Evolutionary conservation across 2,113 vertebrate species (phyloP).

Genomic region (Prunella fulvescens): DNA sequence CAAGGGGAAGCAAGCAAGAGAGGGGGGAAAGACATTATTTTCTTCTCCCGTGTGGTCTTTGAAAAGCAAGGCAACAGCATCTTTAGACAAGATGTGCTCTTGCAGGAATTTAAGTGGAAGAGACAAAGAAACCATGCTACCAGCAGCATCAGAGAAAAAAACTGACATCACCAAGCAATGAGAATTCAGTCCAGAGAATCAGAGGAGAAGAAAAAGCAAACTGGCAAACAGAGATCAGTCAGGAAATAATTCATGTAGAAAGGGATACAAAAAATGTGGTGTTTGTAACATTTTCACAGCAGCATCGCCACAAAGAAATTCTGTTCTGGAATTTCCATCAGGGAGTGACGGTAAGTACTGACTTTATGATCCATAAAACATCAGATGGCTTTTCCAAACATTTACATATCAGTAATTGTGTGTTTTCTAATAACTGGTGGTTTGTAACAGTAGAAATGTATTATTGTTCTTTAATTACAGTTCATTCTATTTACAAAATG

Average conservation of each 20-base stretch:
- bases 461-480: background rate
- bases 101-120: slow-evolving; percentile 30
- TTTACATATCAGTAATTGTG: background rate
- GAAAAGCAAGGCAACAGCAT: slow-evolving; percentile 44
- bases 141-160: slow-evolving; percentile 1
- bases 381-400: background rate
- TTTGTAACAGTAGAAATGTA: background rate
- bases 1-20: background rate
- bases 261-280: background rate
- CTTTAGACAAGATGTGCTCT: slow-evolving; percentile 26
- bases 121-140: slow-evolving; percentile 36
- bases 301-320: background rate
- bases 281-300: background rate
- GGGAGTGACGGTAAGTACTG: slow-evolving; percentile 41
- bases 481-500: background rate
- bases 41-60: background rate
- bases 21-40: background rate
- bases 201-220: background rate
- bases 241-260: background rate
- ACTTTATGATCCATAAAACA: slow-evolving; percentile 10
- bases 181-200: slow-evolving; percentile 9
- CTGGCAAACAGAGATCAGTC: slow-evolving; percentile 21
- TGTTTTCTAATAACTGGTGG: background rate
- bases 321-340: background rate
- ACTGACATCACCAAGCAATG: background rate